Base-by-base conservation (phyloP, 2,113 vertebrate species). In the Ellobius talpinus region DNA sequence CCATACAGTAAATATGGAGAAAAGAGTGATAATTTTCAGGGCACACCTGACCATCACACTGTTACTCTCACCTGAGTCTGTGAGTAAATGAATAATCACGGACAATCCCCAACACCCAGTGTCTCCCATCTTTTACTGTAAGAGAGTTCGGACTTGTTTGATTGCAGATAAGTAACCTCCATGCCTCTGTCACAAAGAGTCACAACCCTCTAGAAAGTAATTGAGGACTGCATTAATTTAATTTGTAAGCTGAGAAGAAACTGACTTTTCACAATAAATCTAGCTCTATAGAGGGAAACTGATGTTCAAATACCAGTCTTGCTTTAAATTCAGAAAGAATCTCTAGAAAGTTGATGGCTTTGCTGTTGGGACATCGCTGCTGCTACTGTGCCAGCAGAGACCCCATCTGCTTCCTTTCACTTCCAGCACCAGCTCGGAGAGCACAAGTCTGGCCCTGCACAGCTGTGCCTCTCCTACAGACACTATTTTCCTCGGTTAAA, bases 251-350 rank as follows among this genome's bases (percentile, higher is more conserved):
- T 63, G 39, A 96, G 52, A 90, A 73, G 86, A 89, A 92, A 63
- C 55, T 92, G 61, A 74, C n/a, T 13, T 81, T 91, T 97, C 1
- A 90, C 61, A 81, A 47, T 81, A 78, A 85, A 82, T 42, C 29
- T 89, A 74, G 47, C 76, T 84, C 87, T 42, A 76, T 5, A n/a
- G 45, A 88, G 0, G 90, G 1, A 2, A 5, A 78, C 58, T 65
- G 73, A 61, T 66, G 61, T 5, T 82, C 45, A 94, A 68, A 68
- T 47, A 65, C 2, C 7, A 58, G 19, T 74, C 95, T 87, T 85
- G 21, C 58, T 93, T 92, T 73, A 95, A 96, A 96, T 89, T 87
- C 24, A 94, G 50, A 93, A 96, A 88, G 2, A 52, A 93, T 61
- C 70, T 93, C 90, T n/a, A 86, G 81, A 93, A 96, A 74, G 78